A percentile compares a stretch with the other conserved stretches of the same genome.
These are phyloP conservation scores for Sebastes fasciatus DNA, from an alignment of 2,113 vertebrate genomes.

Conservation along the genomic window DNA sequence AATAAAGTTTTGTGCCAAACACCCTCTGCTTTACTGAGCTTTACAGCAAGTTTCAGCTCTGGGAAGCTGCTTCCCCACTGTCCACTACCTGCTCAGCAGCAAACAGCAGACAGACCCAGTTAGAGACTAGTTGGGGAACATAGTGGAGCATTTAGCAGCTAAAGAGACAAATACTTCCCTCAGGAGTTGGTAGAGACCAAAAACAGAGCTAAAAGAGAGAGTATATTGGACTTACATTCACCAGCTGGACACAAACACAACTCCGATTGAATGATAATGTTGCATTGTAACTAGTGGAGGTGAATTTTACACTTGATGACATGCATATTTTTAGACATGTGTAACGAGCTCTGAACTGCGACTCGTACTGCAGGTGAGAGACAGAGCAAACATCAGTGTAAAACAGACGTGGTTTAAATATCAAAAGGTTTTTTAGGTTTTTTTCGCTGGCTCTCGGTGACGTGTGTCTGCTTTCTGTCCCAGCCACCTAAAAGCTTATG, in stretches of 20 bases:
- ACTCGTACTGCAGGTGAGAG: conserved; percentile 26
- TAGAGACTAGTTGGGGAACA: not conserved
- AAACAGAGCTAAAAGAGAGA: not conserved
- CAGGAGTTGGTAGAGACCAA: not conserved
- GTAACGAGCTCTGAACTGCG: conserved; percentile 1
- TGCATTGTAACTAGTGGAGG: not conserved
- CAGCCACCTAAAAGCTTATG: conserved; percentile 45
- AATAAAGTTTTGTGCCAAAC: not conserved
- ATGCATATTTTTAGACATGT: not conserved
- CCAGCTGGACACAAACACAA: not conserved
- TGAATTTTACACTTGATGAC: not conserved
- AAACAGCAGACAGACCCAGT: not conserved
- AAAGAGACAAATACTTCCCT: not conserved
- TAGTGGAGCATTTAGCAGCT: not conserved
- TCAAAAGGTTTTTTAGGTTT: conserved; percentile 12
- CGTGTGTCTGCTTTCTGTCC: conserved; percentile 45
- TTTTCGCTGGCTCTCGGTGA: conserved; percentile 35
- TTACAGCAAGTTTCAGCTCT: not conserved
- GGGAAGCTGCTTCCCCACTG: no score
- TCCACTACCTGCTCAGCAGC: not conserved
- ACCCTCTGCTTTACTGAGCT: not conserved
- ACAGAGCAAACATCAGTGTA: not conserved
- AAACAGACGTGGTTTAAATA: conserved; percentile 12
- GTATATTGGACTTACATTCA: not conserved
- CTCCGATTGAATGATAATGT: not conserved